These are phyloP conservation scores for Polyommatus icarus DNA, from an alignment of 2,888 invertebrate genomes.

Conservation along the genomic window DNA sequence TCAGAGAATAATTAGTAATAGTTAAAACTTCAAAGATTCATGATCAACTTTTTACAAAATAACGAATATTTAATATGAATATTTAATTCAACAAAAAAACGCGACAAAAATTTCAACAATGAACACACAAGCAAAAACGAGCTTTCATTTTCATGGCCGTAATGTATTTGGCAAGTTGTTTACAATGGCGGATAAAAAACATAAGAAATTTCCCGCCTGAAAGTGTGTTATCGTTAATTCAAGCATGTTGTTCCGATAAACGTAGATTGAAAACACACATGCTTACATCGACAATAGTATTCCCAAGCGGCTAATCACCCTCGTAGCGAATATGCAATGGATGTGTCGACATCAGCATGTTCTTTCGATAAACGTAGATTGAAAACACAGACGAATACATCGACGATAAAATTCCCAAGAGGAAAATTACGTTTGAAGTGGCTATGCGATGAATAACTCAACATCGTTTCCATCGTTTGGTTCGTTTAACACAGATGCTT, in stretches of 20 bases:
- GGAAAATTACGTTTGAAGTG: neutral
- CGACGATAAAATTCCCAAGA: neutral
- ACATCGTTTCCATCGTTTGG: neutral
- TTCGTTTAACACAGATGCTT: neutral
- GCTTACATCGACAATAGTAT: neutral
- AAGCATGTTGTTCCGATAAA: slow-evolving; percentile 12
- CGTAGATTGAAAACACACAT: neutral
- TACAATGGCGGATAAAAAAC: slow-evolving; percentile 19
- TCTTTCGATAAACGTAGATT: neutral
- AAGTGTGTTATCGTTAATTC: slow-evolving; percentile 42
- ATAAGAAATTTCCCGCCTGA: slow-evolving; percentile 37
- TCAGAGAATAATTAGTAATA: no score
- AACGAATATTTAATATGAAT: neutral
- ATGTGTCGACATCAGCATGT: slow-evolving; percentile 25
- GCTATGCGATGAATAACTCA: neutral
- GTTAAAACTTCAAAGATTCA: no score
- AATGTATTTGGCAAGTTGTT: neutral
- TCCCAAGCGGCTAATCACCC: no score
- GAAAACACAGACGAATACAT: neutral
- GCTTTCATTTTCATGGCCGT: slow-evolving; percentile 8
- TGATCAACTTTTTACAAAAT: neutral
- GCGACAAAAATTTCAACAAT: neutral
- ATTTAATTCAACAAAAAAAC: neutral
- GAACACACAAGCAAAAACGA: neutral
- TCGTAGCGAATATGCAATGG: neutral